Conservation (phyloP, 2,888 invertebrate genomes). For the Rhingia rostrata region DNA sequence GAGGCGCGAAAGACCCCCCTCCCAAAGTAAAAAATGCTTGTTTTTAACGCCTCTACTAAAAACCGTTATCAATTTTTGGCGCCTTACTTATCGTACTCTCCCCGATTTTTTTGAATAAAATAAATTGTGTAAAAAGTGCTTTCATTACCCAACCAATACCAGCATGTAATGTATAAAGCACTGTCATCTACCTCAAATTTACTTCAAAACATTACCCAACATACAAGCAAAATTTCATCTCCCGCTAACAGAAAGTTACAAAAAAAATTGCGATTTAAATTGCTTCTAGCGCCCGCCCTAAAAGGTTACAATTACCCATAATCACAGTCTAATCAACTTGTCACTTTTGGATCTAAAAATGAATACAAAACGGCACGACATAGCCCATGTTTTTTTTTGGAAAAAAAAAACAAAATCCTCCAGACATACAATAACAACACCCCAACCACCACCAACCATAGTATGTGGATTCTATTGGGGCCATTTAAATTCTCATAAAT, state of each 20-base stretch:
- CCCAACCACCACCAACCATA: conserved; percentile 1
- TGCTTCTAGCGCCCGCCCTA: conserved; percentile 34
- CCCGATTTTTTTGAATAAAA: no score
- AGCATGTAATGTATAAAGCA: no score
- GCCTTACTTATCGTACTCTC: no score
- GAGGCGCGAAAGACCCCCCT: no score
- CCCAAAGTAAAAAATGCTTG: no score
- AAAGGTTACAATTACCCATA: conserved; percentile 67
- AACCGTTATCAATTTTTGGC: no score
- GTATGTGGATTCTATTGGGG: conserved; percentile 45
- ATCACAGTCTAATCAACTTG: conserved; percentile 70
- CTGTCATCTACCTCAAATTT: no score
- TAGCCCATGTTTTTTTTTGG: conserved; percentile 39
- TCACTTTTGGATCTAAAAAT: conserved; percentile 52
- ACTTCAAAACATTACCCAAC: not conserved
- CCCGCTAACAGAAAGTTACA: not conserved
- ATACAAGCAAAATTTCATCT: not conserved
- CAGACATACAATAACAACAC: conserved; percentile 20
- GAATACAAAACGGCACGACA: conserved; percentile 25
- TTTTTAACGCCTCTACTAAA: no score
- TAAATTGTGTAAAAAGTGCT: no score
- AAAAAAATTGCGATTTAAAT: conserved; percentile 31
- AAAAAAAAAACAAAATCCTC: conserved; percentile 63
- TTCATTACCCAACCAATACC: no score
- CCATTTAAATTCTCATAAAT: conserved; percentile 70